These are phyloP conservation scores for Lithobates pipiens DNA, from an alignment of 2,797 vertebrate genomes.

Conservation along the genomic window DNA sequence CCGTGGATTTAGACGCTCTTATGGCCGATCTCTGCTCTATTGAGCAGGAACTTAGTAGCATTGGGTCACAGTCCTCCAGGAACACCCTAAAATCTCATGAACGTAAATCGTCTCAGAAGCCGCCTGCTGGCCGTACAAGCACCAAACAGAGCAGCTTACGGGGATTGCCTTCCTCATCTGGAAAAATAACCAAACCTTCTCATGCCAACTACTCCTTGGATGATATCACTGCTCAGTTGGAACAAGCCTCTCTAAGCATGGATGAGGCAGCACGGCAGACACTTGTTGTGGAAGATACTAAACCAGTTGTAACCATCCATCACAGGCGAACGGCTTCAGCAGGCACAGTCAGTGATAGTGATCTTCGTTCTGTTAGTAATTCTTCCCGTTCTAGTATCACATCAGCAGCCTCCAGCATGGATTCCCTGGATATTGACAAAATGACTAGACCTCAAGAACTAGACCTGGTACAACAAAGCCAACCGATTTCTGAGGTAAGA, in stretches of 20 bases:
- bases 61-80: constrained; percentile 83
- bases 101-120: constrained; percentile 82
- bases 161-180: constrained; percentile 84
- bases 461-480: constrained; percentile 79
- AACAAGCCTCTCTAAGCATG: constrained; percentile 94
- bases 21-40: constrained; percentile 98
- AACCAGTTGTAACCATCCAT: constrained; percentile 81
- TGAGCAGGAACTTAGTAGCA: constrained; percentile 93
- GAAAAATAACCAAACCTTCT: constrained; percentile 79
- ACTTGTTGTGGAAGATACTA: constrained; percentile 72
- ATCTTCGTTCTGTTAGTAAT: constrained; percentile 84
- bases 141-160: constrained; percentile 87
- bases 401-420: constrained; percentile 95
- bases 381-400: constrained; percentile 92
- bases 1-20: constrained; percentile 93
- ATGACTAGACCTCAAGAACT: constrained; percentile 82
- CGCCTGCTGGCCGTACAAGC: constrained; percentile 81
- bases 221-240: constrained; percentile 95
- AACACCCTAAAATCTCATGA: constrained; percentile 78
- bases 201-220: constrained; percentile 93
- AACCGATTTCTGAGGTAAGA: constrained; percentile 81
- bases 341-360: constrained; percentile 91
- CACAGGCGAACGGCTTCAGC: constrained; percentile 93
- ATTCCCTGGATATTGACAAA: constrained; percentile 91
- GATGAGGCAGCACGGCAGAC: constrained; percentile 90